Conservation (phyloP, 64 coral and sea anemone species). For the Stichodactyla helianthus region DNA sequence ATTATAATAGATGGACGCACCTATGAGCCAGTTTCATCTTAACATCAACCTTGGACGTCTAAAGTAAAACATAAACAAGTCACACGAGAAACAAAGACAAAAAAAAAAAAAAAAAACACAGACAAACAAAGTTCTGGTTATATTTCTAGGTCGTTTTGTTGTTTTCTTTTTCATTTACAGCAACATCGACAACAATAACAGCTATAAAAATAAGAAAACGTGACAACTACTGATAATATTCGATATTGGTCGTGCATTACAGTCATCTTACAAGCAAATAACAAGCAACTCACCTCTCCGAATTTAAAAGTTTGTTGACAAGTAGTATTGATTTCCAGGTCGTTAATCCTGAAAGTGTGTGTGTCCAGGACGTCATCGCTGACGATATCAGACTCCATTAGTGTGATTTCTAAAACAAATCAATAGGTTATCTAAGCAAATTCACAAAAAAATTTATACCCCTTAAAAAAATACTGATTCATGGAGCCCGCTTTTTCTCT, state of each 20-base stretch:
- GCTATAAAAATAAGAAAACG: background rate
- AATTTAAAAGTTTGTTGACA: slow-evolving; percentile 39
- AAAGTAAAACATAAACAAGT: background rate
- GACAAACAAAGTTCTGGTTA: too few relatives aligned
- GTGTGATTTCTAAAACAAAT: slow-evolving; percentile 29
- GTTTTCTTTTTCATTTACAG: background rate
- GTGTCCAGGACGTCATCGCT: slow-evolving; percentile 43
- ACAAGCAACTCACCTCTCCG: slow-evolving; percentile 17
- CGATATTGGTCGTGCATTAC: background rate
- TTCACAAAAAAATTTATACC: too few relatives aligned
- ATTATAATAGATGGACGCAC: background rate
- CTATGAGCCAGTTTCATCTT: slow-evolving; percentile 29
- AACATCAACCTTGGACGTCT: slow-evolving; percentile 45
- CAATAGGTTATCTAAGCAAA: background rate
- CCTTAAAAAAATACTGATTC: too few relatives aligned
- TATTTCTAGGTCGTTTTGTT: background rate
- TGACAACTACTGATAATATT: background rate
- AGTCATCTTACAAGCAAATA: background rate
- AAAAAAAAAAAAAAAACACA: too few relatives aligned
- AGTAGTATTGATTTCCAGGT: background rate
- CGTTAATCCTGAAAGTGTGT: slow-evolving; percentile 32
- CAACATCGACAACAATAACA: too few relatives aligned
- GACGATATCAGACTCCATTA: slow-evolving; percentile 40
- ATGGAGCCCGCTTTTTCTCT: background rate
- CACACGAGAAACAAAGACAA: background rate